Base-by-base conservation (phyloP, 2,113 vertebrate genomes). In the Fregetta grallaria region DNA sequence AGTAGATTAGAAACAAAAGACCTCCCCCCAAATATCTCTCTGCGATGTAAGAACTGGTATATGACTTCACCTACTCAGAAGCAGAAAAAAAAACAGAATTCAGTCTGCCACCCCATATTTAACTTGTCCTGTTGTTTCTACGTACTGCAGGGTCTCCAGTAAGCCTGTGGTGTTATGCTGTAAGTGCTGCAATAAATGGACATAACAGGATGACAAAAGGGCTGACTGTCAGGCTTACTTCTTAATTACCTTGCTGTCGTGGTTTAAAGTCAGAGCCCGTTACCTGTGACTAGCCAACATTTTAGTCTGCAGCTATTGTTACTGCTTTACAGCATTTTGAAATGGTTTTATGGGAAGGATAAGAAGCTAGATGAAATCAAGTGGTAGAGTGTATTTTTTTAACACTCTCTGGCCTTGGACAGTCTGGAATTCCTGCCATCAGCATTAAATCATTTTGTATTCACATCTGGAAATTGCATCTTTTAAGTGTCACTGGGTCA, bases 401-500 rank as follows among this genome's bases (percentile, higher is more conserved):
- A 96, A 84, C 80, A 45, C 71, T 83, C 86, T 62, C 86, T 96
- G 90, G 94, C 92, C 92, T 92, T 83, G 66, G 88, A 59, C 38
- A 59, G 79, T 84, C 75, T 94, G 82, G 81, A 95, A 74, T 95
- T 81, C 70, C 95, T 95, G 49, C 88, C 78, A 85, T 94, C 90
- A 96, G 77, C 83, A 84, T 93, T 94, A 92, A 94, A 93, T 94
- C 84, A 91, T 92, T 92, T 87, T 75, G 78, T 61, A 92, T 96
- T 95, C 96, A 96, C 96, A 97, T 97, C 96, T 97, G 97, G 95
- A 97, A 97, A 93, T 75, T 86, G 58, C 94, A 96, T 96, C 93
- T 94, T 94, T 63, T 59, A 27, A 92, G 85, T 97, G 94, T 95
- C 96, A 84, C 92, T 92, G 86, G 90, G 95, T 96, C 92, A 68